Evolutionary conservation across 1,140 invertebrate genomes (phyloP), one percentile per base, ranked within the genome.

Genomic region (Drosophila novamexicana): DNA sequence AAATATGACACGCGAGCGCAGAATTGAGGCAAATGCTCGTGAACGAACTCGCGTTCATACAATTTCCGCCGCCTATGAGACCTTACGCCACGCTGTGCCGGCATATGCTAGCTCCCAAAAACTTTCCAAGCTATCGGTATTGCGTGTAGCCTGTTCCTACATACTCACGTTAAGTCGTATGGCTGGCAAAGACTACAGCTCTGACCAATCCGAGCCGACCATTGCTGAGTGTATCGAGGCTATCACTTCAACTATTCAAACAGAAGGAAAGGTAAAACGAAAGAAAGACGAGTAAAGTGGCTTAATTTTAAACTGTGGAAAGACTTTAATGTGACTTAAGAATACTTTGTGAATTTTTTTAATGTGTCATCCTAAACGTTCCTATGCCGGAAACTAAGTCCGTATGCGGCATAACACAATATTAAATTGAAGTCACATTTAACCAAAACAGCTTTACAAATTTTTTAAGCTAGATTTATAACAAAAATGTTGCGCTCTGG

Each of bases 51-150:
- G 98, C 45, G 98, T 99, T 1, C 98, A 99, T 92, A 98, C 97
- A 0, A 98, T 99, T 70, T 98, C 97, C 88, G 97, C 97, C 0
- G 97, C 97, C 0, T 99, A 98, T 92, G 97, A 99, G 61, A 98
- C 96, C 0, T 93, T 99, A 1, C 94, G 97, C 39, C 94, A 94
- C 40, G 94, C 97, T 0, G 96, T 99, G 10, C 98, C 98, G 0
- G 95, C 97, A 0, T 98, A 98, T 88, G 97, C 97, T 6, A 96
- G 97, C 92, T 97, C 97, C 89, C 97, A 98, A 91, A 98, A 98
- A 93, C 94, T 98, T 7, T 98, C 97, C 0, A 98, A 98, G 91
- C 92, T 99, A 29, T 98, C 97, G 0, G 97, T 98, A 2, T 92
- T 99, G 36, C 94, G 97, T 90, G 98, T 98, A 81, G 97, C 98